Conservation (phyloP, 53 echinoderm and acorn worm genomes). For the Arbacia lixula region DNA sequence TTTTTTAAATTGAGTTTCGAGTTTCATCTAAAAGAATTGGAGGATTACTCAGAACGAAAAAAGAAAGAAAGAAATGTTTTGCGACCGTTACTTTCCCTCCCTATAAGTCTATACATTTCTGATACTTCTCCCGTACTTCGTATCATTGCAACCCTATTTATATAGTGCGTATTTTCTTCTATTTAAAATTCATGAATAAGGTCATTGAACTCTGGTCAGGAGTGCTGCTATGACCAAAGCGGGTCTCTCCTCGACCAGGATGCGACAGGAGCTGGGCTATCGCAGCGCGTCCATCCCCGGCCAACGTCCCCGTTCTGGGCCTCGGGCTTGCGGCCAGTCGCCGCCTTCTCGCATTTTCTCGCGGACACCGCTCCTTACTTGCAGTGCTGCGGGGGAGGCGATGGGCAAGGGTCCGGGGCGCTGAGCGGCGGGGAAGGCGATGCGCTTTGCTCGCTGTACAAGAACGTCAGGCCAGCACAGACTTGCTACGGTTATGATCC, state of each 20-base stretch:
- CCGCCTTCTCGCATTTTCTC: conserved; percentile 72
- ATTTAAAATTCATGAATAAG: conserved; percentile 20
- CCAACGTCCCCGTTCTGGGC: conserved; percentile 9
- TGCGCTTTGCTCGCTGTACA: conserved; percentile 55
- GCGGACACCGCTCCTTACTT: conserved; percentile 78
- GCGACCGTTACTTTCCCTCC: no score
- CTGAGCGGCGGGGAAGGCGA: background rate
- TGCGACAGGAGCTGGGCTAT: conserved; percentile 55
- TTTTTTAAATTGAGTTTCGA: no score
- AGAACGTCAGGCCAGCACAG: conserved; percentile 61
- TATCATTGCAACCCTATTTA: no score
- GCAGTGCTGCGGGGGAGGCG: conserved; percentile 71
- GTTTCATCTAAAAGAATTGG: no score
- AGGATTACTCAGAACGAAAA: no score
- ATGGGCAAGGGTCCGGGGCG: background rate
- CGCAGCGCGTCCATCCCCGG: conserved; percentile 65
- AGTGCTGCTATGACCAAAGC: conserved; percentile 73
- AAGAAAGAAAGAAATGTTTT: no score
- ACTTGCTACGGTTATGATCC: conserved; percentile 68
- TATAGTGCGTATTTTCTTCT: no score
- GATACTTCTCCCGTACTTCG: no score
- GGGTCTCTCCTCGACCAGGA: conserved; percentile 63
- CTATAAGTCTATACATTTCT: no score
- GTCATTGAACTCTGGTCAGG: conserved; percentile 66
- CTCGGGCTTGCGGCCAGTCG: conserved; percentile 27